Evolutionary conservation across 2,113 vertebrate genomes (phyloP), one percentile per base, ranked within the genome.

Genomic region (Spea bombifrons): DNA sequence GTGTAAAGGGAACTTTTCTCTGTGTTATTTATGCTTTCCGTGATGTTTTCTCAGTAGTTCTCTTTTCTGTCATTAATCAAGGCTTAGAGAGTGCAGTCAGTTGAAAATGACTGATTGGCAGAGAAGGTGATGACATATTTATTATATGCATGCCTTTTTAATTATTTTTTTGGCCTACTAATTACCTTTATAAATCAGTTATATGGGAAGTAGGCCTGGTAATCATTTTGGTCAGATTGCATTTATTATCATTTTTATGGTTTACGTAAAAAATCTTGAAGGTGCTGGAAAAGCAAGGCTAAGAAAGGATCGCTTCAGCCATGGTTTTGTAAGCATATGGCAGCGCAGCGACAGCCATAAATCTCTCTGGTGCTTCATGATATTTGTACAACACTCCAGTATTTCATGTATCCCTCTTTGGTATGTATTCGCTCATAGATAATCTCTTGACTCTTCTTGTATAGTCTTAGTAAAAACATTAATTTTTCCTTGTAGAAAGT

Each of bases 91-190:
- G 67, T 48, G 10, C 7, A 49, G n/a, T 43, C 55, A 64, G 57
- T 48, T 61, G 55, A 55, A 50, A 71, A 53, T 71, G n/a, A 71
- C 69, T 71, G 12, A 71, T 53, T 15, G 45, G 45, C 4, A 13
- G 50, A 49, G 48, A 10, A 71, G 69, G 69, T 71, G 69, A 71
- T 53, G 69, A 71, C 69, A 71, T 71, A 71, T 71, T 71, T 71
- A 71, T 71, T 53, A 71, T 71, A 71, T 17, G 16, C 47, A 53
- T 71, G 45, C 66, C 66, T 48, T 44, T 30, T 30, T 1, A 1
- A 12, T 59, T 12, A 50, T 52, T 45, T 71, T 17, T 49, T 71
- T 53, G 16, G 9, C 15, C 43, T 53, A 71, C 49, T 71, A 71
- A 71, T 71, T 71, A 71, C 69, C 52, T 16, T 53, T 53, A 53